A percentile compares a stretch with the other conserved stretches of the same genome.
Evolutionary conservation across 2,888 invertebrate species (phyloP).

Genomic region (Cynaeus angustus): DNA sequence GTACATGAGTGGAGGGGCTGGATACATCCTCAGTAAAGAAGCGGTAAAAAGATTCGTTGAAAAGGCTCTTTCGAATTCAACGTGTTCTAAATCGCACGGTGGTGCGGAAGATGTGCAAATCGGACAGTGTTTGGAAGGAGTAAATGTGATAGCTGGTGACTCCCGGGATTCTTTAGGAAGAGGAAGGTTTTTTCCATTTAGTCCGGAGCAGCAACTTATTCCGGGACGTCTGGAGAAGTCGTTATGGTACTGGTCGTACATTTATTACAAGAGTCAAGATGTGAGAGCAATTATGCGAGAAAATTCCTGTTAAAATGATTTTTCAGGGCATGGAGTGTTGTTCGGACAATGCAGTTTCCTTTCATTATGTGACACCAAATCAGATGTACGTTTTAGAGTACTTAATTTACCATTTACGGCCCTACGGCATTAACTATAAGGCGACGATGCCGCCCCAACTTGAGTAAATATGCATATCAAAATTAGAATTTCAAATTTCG

Average conservation of each 20-base stretch:
- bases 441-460: too few relatives aligned
- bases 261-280: constrained; percentile 93
- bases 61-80: constrained; percentile 59
- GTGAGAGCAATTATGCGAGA: constrained; percentile 71
- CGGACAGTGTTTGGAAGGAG: constrained; percentile 89
- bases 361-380: constrained; percentile 93
- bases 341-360: constrained; percentile 94
- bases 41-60: constrained; percentile 87
- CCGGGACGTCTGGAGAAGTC: constrained; percentile 85
- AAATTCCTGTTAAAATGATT: not conserved
- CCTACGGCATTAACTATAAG: constrained; percentile 79
- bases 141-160: constrained; percentile 92
- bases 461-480: too few relatives aligned
- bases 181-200: constrained; percentile 95
- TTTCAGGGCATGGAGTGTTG: constrained; percentile 89
- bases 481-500: too few relatives aligned
- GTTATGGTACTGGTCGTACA: constrained; percentile 96
- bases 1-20: constrained; percentile 95
- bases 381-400: constrained; percentile 97
- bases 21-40: constrained; percentile 93
- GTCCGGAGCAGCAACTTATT: constrained; percentile 93
- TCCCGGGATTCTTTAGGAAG: constrained; percentile 88
- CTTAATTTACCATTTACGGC: constrained; percentile 93
- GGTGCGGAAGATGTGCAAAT: constrained; percentile 96
- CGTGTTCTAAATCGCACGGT: constrained; percentile 72